phyloP scores from a whole-genome alignment of 2,888 invertebrate species.

The Chrysotoxum bicinctum region DNA sequence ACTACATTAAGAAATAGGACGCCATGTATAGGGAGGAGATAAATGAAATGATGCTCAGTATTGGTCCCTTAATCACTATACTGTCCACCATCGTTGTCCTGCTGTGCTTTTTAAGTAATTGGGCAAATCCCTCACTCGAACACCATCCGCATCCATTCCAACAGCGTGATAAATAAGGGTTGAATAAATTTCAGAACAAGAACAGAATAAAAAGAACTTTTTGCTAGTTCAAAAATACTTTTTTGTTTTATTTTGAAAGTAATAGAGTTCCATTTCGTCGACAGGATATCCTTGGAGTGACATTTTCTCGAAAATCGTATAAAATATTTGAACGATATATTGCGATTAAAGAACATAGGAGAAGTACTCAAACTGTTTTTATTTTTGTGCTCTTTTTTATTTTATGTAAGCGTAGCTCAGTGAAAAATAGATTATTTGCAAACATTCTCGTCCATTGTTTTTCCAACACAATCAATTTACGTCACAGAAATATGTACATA shows the following conservation, averaged over 20 bases:
- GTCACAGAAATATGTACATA: slow-evolving; percentile 41
- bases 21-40: slow-evolving; percentile 14
- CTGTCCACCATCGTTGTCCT: slow-evolving; percentile 21
- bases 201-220: background rate
- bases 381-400: background rate
- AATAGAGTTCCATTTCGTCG: slow-evolving; percentile 24
- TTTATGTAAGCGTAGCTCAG: slow-evolving; percentile 5
- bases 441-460: slow-evolving; percentile 37
- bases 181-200: slow-evolving; percentile 40
- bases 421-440: slow-evolving; percentile 29
- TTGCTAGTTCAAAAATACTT: background rate
- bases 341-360: slow-evolving; percentile 42
- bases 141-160: slow-evolving; percentile 30
- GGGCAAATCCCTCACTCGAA: slow-evolving; percentile 54
- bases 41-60: slow-evolving; percentile 45
- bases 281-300: slow-evolving; percentile 16
- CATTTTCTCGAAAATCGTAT: slow-evolving; percentile 40
- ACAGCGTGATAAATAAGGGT: slow-evolving; percentile 54
- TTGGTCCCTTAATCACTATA: slow-evolving; percentile 47
- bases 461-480: slow-evolving; percentile 36
- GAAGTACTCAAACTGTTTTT: slow-evolving; percentile 24
- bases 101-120: slow-evolving; percentile 52
- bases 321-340: slow-evolving; percentile 48
- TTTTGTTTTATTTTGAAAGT: slow-evolving; percentile 31
- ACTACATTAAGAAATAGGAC: slow-evolving; percentile 30